phyloP scores from a whole-genome alignment of 2,888 invertebrate species.

The Lithophane semibrunnea region DNA sequence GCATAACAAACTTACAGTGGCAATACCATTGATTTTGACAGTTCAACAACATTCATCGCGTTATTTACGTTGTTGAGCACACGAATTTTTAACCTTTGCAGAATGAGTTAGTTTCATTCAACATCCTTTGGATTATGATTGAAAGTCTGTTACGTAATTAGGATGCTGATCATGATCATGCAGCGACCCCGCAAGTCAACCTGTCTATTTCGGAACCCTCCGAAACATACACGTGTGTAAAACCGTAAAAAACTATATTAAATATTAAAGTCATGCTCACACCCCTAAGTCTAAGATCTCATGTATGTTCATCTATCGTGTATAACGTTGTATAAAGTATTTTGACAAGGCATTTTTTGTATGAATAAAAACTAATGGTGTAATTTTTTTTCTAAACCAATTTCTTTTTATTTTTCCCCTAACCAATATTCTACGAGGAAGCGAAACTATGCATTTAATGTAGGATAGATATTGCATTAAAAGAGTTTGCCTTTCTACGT shows the following conservation, averaged over 20 bases:
- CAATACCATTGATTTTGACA: neutral
- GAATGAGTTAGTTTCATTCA: too few species aligned
- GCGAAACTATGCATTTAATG: too few species aligned
- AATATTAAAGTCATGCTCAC: conserved; percentile 51
- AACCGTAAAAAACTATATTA: conserved; percentile 8
- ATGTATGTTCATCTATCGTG: conserved; percentile 68
- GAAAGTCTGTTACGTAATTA: neutral
- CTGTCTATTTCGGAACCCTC: neutral
- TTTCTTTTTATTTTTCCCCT: conserved; percentile 57
- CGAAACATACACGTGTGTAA: conserved; percentile 4
- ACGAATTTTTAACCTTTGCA: neutral
- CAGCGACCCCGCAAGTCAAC: neutral
- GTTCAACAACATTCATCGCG: neutral
- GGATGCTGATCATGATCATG: neutral
- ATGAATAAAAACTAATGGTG: conserved; percentile 82
- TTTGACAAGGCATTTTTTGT: conserved; percentile 83
- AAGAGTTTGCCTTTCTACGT: too few species aligned
- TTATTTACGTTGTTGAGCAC: neutral
- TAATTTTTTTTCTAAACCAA: conserved; percentile 79
- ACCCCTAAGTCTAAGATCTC: conserved; percentile 49
- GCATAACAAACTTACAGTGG: too few species aligned
- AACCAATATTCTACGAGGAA: too few species aligned
- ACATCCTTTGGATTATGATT: neutral
- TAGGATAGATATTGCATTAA: too few species aligned
- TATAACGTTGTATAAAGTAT: conserved; percentile 86